A percentile compares a stretch with the other conserved stretches of the same genome.
Evolutionary conservation across 2,797 vertebrate genomes (phyloP).

Genomic region (Microcaecilia unicolor): DNA sequence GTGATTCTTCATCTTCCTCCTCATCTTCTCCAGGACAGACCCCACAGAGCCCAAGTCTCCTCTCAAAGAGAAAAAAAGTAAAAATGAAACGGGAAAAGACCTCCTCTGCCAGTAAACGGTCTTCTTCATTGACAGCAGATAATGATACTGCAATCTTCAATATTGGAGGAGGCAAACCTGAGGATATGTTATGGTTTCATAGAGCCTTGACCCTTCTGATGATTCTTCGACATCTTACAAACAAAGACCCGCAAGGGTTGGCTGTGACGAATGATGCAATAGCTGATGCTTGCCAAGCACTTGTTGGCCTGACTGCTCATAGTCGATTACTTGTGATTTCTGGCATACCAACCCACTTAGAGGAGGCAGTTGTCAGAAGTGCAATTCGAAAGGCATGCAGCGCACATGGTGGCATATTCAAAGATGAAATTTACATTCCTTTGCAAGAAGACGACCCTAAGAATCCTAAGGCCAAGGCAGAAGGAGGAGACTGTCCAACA

Average conservation of each 20-base stretch:
- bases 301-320: constrained; percentile 87
- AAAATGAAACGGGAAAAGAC: constrained; percentile 94
- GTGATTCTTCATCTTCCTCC: constrained; percentile 90
- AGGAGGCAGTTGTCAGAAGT: constrained; percentile 76
- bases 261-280: constrained; percentile 89
- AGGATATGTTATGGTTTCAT: constrained; percentile 98
- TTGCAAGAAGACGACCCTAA: constrained; percentile 82
- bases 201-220: constrained; percentile 87
- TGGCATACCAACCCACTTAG: constrained; percentile 90
- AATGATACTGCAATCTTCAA: constrained; percentile 72
- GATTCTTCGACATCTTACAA: constrained; percentile 86
- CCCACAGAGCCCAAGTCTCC: constrained; percentile 88
- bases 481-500: constrained; percentile 58
- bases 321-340: constrained; percentile 91
- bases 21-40: constrained; percentile 94
- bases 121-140: constrained; percentile 61
- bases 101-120: constrained; percentile 71
- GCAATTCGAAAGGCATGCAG: constrained; percentile 93
- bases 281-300: constrained; percentile 85
- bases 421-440: constrained; percentile 93
- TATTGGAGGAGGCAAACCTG: constrained; percentile 87
- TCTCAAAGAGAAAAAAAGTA: constrained; percentile 95
- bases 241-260: constrained; percentile 86
- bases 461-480: constrained; percentile 66
- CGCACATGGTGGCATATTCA: constrained; percentile 89